Percentiles rank a stretch among this genome's conserved stretches.
These are phyloP conservation scores for Bugula neritina DNA, from an alignment of 2,888 invertebrate genomes.

Conservation along the genomic window DNA sequence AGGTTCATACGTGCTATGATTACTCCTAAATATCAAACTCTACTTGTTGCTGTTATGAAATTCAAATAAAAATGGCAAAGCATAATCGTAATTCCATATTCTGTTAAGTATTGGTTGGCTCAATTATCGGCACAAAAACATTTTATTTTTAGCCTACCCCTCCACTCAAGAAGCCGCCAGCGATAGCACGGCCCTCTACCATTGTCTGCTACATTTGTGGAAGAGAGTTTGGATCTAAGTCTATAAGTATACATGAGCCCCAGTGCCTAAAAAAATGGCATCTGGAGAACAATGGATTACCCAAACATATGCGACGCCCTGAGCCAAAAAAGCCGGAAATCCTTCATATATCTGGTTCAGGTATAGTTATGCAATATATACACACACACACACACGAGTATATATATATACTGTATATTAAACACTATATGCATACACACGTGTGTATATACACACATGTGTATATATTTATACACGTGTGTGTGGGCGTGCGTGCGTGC, in stretches of 20 bases:
- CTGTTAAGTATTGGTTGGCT: too few species aligned
- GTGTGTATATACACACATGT: neutral
- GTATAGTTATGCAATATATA: too few species aligned
- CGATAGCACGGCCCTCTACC: conserved; percentile 39
- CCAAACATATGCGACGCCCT: conserved; percentile 56
- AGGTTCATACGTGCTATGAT: too few species aligned
- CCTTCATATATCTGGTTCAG: neutral
- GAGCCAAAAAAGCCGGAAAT: conserved; percentile 59
- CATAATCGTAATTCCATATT: too few species aligned
- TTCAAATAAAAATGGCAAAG: too few species aligned
- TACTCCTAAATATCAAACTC: too few species aligned
- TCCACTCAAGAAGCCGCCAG: conserved; percentile 20
- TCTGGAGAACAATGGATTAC: conserved; percentile 59
- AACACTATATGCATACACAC: neutral
- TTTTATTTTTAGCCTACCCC: conserved; percentile 19
- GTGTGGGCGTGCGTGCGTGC: neutral
- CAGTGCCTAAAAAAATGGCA: conserved; percentile 64
- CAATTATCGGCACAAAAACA: too few species aligned
- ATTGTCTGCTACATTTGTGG: conserved; percentile 63
- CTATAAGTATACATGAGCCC: conserved; percentile 63
- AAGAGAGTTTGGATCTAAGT: conserved; percentile 61
- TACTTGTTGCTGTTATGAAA: too few species aligned
- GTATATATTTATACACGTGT: neutral
- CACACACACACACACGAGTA: too few species aligned
- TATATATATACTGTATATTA: neutral